Evolutionary conservation across 2,797 vertebrate genomes (phyloP).

Genomic region (Bradypodion ventrale): DNA sequence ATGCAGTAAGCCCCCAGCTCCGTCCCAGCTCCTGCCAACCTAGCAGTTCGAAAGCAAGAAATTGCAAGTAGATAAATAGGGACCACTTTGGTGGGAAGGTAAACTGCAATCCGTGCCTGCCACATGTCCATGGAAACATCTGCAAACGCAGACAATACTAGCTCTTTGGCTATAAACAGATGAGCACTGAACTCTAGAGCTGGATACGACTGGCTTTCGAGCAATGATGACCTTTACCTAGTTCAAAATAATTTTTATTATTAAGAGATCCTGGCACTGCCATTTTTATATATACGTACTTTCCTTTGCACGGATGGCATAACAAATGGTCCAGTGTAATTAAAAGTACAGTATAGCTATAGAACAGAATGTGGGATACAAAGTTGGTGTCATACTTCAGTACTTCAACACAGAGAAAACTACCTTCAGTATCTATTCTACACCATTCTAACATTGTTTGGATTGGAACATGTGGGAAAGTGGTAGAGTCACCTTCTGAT

Average conservation of each 20-base stretch:
- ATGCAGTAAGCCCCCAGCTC: too few relatives aligned
- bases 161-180: too few relatives aligned
- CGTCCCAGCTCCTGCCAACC: too few relatives aligned
- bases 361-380: not conserved
- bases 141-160: too few relatives aligned
- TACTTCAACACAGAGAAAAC: not conserved
- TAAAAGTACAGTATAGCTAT: not conserved
- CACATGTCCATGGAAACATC: too few relatives aligned
- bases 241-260: not conserved
- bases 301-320: not conserved
- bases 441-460: not conserved
- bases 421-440: not conserved
- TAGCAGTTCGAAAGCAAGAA: too few relatives aligned
- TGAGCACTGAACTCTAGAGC: too few relatives aligned
- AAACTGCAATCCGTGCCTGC: too few relatives aligned
- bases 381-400: not conserved
- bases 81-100: too few relatives aligned
- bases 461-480: not conserved
- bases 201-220: too few relatives aligned
- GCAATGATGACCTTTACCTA: too few relatives aligned
- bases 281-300: not conserved
- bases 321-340: not conserved
- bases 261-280: not conserved
- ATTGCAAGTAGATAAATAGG: too few relatives aligned
- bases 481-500: not conserved